Evolutionary conservation across 2,113 vertebrate genomes (phyloP).

Genomic region (Leucoraja erinaceus): DNA sequence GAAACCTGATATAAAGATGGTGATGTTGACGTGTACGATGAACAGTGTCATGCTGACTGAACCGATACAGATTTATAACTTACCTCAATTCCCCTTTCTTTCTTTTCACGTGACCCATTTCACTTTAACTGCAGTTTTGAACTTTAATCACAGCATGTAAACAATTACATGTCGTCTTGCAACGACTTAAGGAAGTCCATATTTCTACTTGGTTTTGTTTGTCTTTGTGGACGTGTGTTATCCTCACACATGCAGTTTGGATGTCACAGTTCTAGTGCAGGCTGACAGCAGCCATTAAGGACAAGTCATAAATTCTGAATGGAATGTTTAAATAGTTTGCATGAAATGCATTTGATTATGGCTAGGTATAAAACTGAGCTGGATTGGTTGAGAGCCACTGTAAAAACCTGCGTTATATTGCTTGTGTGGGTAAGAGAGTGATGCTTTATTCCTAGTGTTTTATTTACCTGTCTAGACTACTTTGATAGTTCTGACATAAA

Average conservation of each 20-base stretch:
- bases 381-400: not conserved
- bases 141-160: not conserved
- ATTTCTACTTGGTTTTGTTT: not conserved
- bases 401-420: slow-evolving; percentile 28
- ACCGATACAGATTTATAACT: not conserved
- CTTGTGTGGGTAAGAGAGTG: not conserved
- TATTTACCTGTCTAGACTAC: slow-evolving; percentile 35
- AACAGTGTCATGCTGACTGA: not conserved
- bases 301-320: slow-evolving; percentile 18
- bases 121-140: not conserved
- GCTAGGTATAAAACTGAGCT: not conserved
- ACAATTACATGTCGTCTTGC: not conserved
- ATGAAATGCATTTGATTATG: slow-evolving; percentile 25
- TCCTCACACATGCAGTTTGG: slow-evolving; percentile 1
- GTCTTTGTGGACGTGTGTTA: slow-evolving; percentile 13
- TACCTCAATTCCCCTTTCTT: not conserved
- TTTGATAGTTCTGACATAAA: slow-evolving; percentile 16
- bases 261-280: slow-evolving; percentile 7
- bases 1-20: not conserved
- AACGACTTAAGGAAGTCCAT: not conserved
- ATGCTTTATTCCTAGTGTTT: slow-evolving; percentile 15
- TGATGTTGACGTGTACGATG: not conserved
- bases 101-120: not conserved
- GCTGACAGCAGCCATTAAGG: slow-evolving; percentile 27
- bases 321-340: slow-evolving; percentile 1